These are phyloP conservation scores for Trachelus iudaicus DNA, from an alignment of 2,888 invertebrate genomes.

Conservation along the genomic window DNA sequence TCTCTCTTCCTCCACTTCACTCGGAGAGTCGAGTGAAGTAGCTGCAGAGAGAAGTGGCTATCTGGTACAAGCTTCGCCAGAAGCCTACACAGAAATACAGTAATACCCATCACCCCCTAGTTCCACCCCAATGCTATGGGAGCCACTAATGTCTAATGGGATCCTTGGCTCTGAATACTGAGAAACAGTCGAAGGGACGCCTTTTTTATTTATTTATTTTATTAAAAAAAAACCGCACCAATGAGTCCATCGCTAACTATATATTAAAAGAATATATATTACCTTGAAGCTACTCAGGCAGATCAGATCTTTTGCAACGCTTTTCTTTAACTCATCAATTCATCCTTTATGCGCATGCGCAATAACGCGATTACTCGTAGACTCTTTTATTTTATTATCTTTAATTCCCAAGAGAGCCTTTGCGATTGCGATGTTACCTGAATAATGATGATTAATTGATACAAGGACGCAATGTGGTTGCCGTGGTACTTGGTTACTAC, in stretches of 20 bases:
- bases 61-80: slow-evolving; percentile 36
- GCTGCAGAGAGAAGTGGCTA: slow-evolving; percentile 44
- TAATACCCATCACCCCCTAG: slow-evolving; percentile 6
- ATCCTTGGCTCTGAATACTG: slow-evolving; percentile 40
- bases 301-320: neutral
- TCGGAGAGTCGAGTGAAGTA: slow-evolving; percentile 19
- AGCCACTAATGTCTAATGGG: slow-evolving; percentile 48
- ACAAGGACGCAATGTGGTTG: neutral
- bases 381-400: neutral
- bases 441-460: neutral
- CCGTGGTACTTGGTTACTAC: neutral
- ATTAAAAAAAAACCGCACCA: too few relatives aligned
- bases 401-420: neutral
- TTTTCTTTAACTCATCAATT: neutral
- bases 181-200: neutral
- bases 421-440: neutral
- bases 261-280: neutral
- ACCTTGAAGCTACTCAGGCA: neutral
- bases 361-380: neutral
- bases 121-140: slow-evolving; percentile 34
- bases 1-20: slow-evolving; percentile 24
- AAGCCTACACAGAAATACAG: slow-evolving; percentile 34
- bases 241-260: too few relatives aligned
- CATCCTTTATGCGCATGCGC: neutral
- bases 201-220: neutral